A percentile compares a stretch with the other conserved stretches of the same genome.
phyloP scores from a whole-genome alignment of 2,113 vertebrate species.

The Chamaea fasciata region DNA sequence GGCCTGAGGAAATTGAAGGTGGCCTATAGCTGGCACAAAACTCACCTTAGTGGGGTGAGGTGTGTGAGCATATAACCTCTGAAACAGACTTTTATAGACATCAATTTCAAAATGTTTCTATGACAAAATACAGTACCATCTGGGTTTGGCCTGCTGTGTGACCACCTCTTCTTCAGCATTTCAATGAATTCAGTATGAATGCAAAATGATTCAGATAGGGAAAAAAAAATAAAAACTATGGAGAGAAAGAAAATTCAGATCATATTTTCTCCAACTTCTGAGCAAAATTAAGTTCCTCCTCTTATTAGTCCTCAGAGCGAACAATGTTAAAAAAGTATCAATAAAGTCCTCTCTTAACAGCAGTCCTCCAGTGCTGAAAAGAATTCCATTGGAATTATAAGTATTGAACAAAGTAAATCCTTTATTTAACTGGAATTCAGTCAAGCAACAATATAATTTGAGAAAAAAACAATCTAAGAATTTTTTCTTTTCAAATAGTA shows the following conservation, averaged over 20 bases:
- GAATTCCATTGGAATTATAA: not conserved
- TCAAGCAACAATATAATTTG: not conserved
- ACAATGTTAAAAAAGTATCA: not conserved
- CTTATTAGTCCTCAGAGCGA: not conserved
- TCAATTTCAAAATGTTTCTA: not conserved
- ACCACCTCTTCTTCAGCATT: not conserved
- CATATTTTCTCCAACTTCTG: not conserved
- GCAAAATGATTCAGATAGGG: not conserved
- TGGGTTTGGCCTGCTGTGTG: not conserved
- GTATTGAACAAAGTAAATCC: not conserved
- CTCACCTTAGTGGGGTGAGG: accelerated
- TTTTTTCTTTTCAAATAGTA: not conserved
- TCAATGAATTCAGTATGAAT: not conserved
- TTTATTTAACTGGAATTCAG: not conserved
- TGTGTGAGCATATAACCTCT: not conserved
- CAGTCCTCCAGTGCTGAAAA: not conserved
- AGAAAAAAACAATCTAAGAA: not conserved
- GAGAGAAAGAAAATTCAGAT: not conserved
- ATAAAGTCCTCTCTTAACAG: not conserved
- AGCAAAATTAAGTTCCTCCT: not conserved
- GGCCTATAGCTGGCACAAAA: not conserved
- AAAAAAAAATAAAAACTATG: not conserved
- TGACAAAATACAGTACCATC: not conserved
- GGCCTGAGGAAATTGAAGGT: not conserved
- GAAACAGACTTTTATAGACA: not conserved